These are phyloP conservation scores for Polydrusus pterygomalis DNA, from an alignment of 2,888 invertebrate species.

Conservation along the genomic window DNA sequence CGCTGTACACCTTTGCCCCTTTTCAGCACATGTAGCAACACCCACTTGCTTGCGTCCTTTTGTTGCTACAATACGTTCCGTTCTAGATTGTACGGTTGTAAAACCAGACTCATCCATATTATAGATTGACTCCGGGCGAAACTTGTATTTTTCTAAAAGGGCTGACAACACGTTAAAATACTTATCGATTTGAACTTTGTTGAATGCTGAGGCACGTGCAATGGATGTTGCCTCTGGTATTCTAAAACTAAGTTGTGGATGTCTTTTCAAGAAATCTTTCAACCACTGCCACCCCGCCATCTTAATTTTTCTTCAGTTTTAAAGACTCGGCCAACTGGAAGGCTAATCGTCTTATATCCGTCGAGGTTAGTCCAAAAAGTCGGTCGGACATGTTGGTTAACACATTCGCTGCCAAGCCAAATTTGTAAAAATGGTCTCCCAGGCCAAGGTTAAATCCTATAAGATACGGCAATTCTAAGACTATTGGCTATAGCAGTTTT, in stretches of 20 bases:
- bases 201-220: conserved; percentile 5
- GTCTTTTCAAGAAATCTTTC: conserved; percentile 1
- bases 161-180: conserved; percentile 5
- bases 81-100: conserved; percentile 7
- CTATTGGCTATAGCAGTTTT: too few relatives aligned
- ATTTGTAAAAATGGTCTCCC: too few relatives aligned
- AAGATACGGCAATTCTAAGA: too few relatives aligned
- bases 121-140: conserved; percentile 7
- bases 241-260: conserved; percentile 7
- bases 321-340: conserved; percentile 6
- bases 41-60: conserved; percentile 7
- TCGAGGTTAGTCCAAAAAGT: conserved; percentile 8
- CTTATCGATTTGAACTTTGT: conserved; percentile 3
- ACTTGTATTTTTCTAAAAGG: conserved; percentile 7
- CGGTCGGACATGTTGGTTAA: conserved; percentile 1
- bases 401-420: too few relatives aligned
- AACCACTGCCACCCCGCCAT: conserved; percentile 3
- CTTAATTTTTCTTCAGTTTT: conserved; percentile 5
- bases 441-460: too few relatives aligned
- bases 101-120: conserved; percentile 2
- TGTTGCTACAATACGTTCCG: background rate
- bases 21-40: background rate
- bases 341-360: conserved; percentile 3
- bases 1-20: background rate
- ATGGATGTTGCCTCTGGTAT: background rate